Evolutionary conservation across 35 echinoderm and acorn worm species (phyloP).

Genomic region (Apostichopus californicus): DNA sequence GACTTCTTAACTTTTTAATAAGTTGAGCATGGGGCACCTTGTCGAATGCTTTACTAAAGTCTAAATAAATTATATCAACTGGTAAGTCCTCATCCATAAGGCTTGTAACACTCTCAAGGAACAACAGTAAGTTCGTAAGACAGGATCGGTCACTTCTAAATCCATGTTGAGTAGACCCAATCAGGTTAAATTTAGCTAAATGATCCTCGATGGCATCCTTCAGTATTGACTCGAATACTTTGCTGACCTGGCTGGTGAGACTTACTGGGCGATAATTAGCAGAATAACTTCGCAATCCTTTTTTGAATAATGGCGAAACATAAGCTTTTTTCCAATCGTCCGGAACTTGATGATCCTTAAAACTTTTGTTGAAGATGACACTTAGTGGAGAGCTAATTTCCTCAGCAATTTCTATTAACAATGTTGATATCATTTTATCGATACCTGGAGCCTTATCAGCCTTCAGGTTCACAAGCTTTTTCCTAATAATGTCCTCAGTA

Average conservation of each 20-base stretch:
- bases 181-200: not conserved
- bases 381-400: no score
- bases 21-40: constrained; percentile 62
- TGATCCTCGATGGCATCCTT: not conserved
- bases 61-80: constrained; percentile 19
- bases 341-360: not conserved
- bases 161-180: not conserved
- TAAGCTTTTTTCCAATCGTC: not conserved
- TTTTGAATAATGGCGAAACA: constrained; percentile 12
- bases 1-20: constrained; percentile 52
- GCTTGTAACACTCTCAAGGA: not conserved
- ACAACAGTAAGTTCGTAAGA: not conserved
- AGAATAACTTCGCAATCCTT: not conserved
- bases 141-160: constrained; percentile 31
- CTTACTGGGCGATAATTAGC: constrained; percentile 3
- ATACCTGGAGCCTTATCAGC: no score
- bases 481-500: no score
- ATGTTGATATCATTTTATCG: no score
- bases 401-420: no score
- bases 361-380: no score
- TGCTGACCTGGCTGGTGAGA: not conserved
- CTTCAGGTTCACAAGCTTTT: no score
- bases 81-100: constrained; percentile 11
- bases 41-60: constrained; percentile 63
- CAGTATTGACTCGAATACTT: not conserved